phyloP scores from a whole-genome alignment of 2,888 invertebrate genomes.

The Graphium colonna region DNA sequence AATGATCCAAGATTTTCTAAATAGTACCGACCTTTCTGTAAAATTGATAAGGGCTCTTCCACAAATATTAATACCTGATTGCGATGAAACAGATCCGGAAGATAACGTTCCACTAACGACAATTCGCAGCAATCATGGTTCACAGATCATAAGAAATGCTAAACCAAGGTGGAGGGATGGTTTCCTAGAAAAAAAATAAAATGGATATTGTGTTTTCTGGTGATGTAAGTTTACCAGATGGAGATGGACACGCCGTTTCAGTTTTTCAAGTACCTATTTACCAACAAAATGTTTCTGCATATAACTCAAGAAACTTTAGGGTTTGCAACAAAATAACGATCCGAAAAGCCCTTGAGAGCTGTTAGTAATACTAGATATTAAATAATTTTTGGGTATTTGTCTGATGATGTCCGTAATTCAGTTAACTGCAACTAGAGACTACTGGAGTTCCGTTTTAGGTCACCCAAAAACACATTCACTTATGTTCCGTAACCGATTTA shows the following conservation, averaged over 20 bases:
- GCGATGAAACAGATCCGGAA: background rate
- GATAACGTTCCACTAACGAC: background rate
- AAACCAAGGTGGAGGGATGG: slow-evolving; percentile 1
- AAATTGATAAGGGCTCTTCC: too few species aligned
- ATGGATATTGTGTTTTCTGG: too few species aligned
- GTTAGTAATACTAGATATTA: slow-evolving; percentile 22
- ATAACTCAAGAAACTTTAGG: slow-evolving; percentile 10
- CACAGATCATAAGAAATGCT: background rate
- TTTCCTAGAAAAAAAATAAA: background rate
- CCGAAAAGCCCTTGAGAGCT: background rate
- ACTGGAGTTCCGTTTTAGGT: background rate
- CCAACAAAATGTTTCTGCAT: slow-evolving; percentile 14
- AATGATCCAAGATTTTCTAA: background rate
- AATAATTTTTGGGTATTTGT: slow-evolving; percentile 26
- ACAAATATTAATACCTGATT: background rate
- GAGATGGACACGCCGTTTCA: too few species aligned
- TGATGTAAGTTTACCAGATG: too few species aligned
- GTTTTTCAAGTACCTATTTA: too few species aligned
- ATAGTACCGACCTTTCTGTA: background rate
- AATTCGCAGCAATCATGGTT: background rate
- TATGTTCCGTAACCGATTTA: slow-evolving; percentile 26
- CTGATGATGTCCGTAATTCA: slow-evolving; percentile 26
- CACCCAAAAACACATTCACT: slow-evolving; percentile 2
- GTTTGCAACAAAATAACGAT: slow-evolving; percentile 4
- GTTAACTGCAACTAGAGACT: slow-evolving; percentile 16